Percentiles rank a stretch among this genome's conserved stretches.
Conservation (phyloP, 2,888 invertebrate species). For the Tiphia femorata region DNA sequence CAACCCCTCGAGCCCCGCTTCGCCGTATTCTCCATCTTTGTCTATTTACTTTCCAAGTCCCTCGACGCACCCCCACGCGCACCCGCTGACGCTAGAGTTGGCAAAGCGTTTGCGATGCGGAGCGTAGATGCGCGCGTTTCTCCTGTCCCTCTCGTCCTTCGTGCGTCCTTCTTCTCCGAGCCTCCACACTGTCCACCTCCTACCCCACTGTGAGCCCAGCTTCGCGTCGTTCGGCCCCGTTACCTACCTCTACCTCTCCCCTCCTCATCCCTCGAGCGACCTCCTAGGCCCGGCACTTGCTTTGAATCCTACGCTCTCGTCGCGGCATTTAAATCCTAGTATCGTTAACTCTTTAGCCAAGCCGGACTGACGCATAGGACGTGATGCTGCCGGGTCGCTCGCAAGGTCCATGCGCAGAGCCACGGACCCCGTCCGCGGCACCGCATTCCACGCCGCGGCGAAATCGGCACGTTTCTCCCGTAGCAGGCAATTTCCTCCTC, state of each 20-base stretch:
- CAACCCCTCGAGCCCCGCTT: neutral
- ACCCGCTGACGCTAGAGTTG: neutral
- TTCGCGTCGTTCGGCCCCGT: too few species aligned
- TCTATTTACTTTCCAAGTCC: slow-evolving; percentile 6
- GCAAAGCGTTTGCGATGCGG: neutral
- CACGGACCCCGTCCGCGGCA: neutral
- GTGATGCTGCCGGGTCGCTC: neutral
- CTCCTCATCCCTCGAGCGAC: neutral
- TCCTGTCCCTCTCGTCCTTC: neutral
- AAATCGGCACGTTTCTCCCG: too few species aligned
- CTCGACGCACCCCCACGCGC: neutral
- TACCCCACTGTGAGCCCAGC: too few species aligned
- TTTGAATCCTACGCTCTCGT: neutral
- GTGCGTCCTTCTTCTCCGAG: too few species aligned
- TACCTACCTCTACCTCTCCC: neutral
- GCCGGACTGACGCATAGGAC: neutral
- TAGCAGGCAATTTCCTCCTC: neutral
- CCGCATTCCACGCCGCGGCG: neutral
- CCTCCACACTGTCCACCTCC: too few species aligned
- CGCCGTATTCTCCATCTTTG: neutral
- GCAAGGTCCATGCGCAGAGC: neutral
- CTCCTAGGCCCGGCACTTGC: neutral
- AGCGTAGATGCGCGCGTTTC: neutral
- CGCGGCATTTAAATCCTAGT: slow-evolving; percentile 30
- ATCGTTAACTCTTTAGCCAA: slow-evolving; percentile 28